Percentiles rank a stretch among this genome's conserved stretches.
phyloP scores from a whole-genome alignment of 2,888 invertebrate genomes.

The Calameuta filiformis region DNA sequence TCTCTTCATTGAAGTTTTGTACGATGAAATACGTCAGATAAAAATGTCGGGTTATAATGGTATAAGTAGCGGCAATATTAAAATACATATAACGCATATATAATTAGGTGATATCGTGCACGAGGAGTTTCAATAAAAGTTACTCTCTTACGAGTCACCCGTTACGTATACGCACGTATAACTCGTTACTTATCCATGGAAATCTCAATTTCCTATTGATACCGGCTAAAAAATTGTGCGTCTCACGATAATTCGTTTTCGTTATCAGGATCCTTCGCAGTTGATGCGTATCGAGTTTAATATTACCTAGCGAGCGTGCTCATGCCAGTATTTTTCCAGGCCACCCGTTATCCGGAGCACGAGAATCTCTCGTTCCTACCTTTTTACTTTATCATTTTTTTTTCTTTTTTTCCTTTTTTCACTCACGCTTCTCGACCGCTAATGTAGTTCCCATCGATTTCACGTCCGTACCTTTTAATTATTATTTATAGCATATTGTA shows the following conservation, averaged over 20 bases:
- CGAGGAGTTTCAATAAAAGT: not conserved
- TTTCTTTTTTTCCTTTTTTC: slow-evolving; percentile 2
- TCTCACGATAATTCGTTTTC: not conserved
- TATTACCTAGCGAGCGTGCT: not conserved
- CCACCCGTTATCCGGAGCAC: slow-evolving; percentile 18
- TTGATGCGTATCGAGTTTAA: not conserved
- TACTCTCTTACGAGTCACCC: not conserved
- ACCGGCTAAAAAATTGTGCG: not conserved
- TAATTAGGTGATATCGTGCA: too few species aligned
- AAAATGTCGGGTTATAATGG: not conserved
- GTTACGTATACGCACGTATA: not conserved
- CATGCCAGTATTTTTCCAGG: slow-evolving; percentile 11
- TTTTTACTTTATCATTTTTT: slow-evolving; percentile 20
- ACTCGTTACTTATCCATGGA: not conserved
- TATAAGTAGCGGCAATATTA: not conserved
- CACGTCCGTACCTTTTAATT: slow-evolving; percentile 36
- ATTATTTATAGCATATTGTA: slow-evolving; percentile 26
- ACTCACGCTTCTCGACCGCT: slow-evolving; percentile 28
- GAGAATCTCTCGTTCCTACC: slow-evolving; percentile 13
- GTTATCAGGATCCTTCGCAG: not conserved
- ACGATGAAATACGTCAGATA: not conserved
- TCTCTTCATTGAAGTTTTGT: not conserved
- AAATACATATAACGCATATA: not conserved
- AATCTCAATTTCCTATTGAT: not conserved
- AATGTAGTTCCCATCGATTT: slow-evolving; percentile 43